These are phyloP conservation scores for human (Homo sapiens) DNA, from an alignment of 2,113 vertebrate species.

Conservation along the genomic window DNA sequence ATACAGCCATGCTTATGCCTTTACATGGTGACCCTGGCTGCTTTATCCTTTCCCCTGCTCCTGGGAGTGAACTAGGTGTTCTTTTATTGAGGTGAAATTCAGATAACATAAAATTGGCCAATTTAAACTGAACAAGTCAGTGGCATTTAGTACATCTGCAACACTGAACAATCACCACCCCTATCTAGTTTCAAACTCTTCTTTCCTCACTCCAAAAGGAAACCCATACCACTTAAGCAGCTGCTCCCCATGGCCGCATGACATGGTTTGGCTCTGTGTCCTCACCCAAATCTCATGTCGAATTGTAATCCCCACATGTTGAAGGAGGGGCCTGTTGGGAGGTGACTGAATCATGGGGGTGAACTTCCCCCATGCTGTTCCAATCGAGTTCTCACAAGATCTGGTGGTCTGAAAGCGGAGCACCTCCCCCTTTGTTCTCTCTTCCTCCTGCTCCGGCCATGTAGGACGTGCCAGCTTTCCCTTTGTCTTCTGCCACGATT, in stretches of 20 bases:
- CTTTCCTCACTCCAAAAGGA: background rate
- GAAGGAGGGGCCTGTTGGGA: no score
- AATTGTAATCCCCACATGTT: no score
- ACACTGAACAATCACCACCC: background rate
- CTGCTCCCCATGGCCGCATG: background rate
- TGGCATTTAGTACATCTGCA: background rate
- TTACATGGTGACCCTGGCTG: background rate
- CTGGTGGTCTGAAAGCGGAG: no score
- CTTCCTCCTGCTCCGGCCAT: no score
- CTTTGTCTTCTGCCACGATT: no score
- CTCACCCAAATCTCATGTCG: no score
- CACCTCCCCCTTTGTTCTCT: no score
- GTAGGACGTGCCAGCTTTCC: no score
- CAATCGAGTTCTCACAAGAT: no score
- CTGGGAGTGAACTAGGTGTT: background rate
- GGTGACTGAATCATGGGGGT: no score
- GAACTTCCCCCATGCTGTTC: no score
- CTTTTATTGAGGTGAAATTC: background rate
- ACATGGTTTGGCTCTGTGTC: no score
- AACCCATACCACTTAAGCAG: fast-evolving
- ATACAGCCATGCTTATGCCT: background rate
- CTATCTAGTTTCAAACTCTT: background rate
- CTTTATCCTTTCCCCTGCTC: background rate
- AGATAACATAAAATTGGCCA: background rate
- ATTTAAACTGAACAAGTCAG: background rate